Conservation (phyloP, 2,113 vertebrate species). For the Ctenodactylus gundi region DNA sequence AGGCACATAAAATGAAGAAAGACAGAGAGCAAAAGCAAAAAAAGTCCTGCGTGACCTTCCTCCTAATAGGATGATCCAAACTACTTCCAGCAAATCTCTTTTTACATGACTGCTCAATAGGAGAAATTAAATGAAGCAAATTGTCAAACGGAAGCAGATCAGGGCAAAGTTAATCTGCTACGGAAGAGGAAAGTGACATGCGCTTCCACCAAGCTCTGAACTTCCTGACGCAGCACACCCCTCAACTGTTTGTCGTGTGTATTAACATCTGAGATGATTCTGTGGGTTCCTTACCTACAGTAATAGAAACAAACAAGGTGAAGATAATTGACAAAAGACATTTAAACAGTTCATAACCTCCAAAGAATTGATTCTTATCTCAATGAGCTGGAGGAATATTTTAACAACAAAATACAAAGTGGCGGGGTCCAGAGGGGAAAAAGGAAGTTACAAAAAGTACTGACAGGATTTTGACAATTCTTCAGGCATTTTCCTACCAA, state of each 20-base stretch:
- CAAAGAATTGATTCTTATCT: neutral
- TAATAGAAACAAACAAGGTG: neutral
- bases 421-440: neutral
- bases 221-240: neutral
- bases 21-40: neutral
- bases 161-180: neutral
- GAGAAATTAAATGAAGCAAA: neutral
- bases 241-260: neutral
- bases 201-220: no score
- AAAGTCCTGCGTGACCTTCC: neutral
- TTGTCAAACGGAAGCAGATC: neutral
- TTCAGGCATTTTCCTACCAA: neutral
- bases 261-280: neutral
- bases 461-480: neutral
- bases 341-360: neutral
- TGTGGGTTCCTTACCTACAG: neutral
- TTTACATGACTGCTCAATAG: neutral
- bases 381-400: neutral
- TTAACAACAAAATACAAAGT: neutral
- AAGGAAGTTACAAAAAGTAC: neutral
- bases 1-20: neutral
- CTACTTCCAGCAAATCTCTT: neutral
- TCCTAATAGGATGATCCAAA: neutral
- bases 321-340: neutral
- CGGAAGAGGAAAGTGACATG: neutral